A percentile compares a stretch with the other conserved stretches of the same genome.
These are phyloP conservation scores for Carapus acus DNA, from an alignment of 2,797 vertebrate species.

Conservation along the genomic window DNA sequence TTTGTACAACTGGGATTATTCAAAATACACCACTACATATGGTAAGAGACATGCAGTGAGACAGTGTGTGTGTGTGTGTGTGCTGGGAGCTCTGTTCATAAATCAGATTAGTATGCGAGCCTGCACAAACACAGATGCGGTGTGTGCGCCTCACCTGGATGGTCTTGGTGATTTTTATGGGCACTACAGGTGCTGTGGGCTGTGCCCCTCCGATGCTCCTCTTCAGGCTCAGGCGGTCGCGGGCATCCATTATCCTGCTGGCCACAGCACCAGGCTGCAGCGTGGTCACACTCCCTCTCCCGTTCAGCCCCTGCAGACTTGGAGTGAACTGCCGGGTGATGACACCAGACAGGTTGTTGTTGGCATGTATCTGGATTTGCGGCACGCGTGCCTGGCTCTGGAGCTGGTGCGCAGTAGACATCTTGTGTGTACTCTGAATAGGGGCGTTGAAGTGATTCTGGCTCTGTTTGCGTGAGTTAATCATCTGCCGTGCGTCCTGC, in stretches of 20 bases:
- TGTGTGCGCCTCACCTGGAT: conserved; percentile 83
- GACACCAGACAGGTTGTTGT: conserved; percentile 34
- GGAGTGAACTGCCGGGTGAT: conserved; percentile 58
- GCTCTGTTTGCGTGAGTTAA: conserved; percentile 90
- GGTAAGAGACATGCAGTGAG: no score
- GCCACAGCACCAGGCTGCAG: conserved; percentile 66
- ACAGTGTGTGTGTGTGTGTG: no score
- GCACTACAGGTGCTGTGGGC: conserved; percentile 60
- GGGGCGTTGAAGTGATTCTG: conserved; percentile 48
- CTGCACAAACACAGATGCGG: no score
- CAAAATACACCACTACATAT: no score
- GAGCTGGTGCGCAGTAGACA: conserved; percentile 41
- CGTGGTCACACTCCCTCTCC: conserved; percentile 41
- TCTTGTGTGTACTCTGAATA: conserved; percentile 36
- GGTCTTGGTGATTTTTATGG: conserved; percentile 94
- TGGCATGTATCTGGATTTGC: conserved; percentile 69
- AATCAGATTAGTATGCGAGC: no score
- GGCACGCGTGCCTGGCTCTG: conserved; percentile 56
- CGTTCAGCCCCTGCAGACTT: conserved; percentile 53
- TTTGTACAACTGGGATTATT: no score
- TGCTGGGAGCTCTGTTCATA: no score
- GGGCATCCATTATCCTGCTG: conserved; percentile 84
- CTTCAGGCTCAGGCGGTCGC: conserved; percentile 90
- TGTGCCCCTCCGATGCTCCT: conserved; percentile 76
- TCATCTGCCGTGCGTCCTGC: conserved; percentile 91